Conservation (phyloP, 2,888 invertebrate genomes). For the Liodrosophila aerea region DNA sequence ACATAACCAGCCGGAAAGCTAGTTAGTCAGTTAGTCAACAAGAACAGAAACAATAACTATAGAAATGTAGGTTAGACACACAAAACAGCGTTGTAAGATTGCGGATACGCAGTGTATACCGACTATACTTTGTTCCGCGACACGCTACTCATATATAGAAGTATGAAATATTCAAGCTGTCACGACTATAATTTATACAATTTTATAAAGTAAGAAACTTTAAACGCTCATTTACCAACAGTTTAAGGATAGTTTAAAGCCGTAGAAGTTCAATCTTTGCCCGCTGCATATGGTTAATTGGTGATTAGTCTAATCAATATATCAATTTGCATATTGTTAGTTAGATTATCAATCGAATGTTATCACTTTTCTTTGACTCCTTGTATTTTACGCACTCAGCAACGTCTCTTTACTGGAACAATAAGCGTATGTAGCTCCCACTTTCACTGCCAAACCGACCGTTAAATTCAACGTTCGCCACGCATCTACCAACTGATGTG, state of each 20-base stretch:
- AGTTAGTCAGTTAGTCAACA: slow-evolving; percentile 28
- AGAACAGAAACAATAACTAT: slow-evolving; percentile 34
- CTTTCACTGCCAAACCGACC: slow-evolving; percentile 80
- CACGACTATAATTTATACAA: slow-evolving; percentile 40
- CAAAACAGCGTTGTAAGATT: slow-evolving; percentile 29
- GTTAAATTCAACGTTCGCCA: slow-evolving; percentile 81
- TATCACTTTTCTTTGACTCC: slow-evolving; percentile 26
- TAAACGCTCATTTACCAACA: slow-evolving; percentile 38
- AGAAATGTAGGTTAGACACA: slow-evolving; percentile 57
- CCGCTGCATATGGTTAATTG: neutral
- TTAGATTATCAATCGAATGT: slow-evolving; percentile 11
- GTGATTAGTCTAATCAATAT: neutral
- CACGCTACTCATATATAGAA: slow-evolving; percentile 6
- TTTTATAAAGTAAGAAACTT: slow-evolving; percentile 35
- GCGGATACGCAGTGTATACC: slow-evolving; percentile 58
- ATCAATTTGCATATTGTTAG: slow-evolving; percentile 13
- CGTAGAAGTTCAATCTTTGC: neutral
- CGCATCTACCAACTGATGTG: slow-evolving; percentile 79
- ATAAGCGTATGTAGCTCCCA: slow-evolving; percentile 38
- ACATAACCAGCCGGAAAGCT: no score
- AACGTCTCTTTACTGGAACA: slow-evolving; percentile 10
- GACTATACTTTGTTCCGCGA: slow-evolving; percentile 30
- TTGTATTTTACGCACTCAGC: slow-evolving; percentile 14
- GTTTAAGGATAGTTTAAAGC: slow-evolving; percentile 2
- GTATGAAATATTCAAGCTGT: slow-evolving; percentile 11